These are phyloP conservation scores for Tympanoctomys barrerae DNA, from an alignment of 2,797 vertebrate species.

Conservation along the genomic window DNA sequence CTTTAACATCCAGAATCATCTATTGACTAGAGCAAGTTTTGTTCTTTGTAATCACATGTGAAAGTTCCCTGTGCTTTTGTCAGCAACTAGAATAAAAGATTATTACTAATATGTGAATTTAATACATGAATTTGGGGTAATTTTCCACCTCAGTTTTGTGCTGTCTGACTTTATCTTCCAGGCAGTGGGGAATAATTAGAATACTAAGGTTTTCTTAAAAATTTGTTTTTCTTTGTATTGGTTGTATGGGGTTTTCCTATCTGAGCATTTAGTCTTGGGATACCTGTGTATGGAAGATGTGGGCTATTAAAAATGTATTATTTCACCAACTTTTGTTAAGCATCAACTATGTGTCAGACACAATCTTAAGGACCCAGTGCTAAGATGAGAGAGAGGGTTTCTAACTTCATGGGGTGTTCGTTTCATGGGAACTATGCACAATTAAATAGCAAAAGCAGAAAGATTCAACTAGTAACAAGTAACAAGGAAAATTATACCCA, in stretches of 20 bases:
- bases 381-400: background rate
- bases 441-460: background rate
- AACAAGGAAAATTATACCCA: background rate
- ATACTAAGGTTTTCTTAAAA: background rate
- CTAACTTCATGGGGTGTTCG: background rate
- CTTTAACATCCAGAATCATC: conserved; percentile 4
- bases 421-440: background rate
- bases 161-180: background rate
- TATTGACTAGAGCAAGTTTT: background rate
- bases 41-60: background rate
- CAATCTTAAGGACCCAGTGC: background rate
- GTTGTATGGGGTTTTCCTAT: background rate
- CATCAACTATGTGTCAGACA: background rate
- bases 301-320: background rate
- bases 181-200: background rate
- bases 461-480: too few species aligned
- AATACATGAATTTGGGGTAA: background rate
- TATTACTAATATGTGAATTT: background rate
- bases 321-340: background rate
- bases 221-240: background rate
- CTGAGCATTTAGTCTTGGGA: background rate
- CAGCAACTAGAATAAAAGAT: background rate
- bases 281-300: background rate
- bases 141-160: background rate
- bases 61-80: background rate